Percentiles rank a stretch among this genome's conserved stretches.
phyloP scores from a whole-genome alignment of 2,888 invertebrate genomes.

The Limnephilus lunatus region DNA sequence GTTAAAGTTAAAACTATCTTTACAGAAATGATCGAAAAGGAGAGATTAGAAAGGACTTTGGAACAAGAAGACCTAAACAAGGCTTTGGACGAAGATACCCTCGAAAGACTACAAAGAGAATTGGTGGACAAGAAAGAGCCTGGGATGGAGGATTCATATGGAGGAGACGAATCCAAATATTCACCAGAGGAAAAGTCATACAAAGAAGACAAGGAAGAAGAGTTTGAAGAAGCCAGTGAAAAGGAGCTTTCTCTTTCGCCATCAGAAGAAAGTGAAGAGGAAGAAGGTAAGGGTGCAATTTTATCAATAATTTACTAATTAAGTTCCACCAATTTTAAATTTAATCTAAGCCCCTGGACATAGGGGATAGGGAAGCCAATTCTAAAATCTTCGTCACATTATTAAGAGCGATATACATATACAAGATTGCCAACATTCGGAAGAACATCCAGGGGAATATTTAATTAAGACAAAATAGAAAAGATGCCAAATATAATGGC shows the following conservation, averaged over 20 bases:
- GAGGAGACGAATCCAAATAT: conserved; percentile 85
- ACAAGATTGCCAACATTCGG: too few relatives aligned
- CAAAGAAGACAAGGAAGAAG: conserved; percentile 80
- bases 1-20: neutral
- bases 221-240: conserved; percentile 79
- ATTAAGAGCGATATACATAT: too few relatives aligned
- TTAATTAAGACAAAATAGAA: too few relatives aligned
- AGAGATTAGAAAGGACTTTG: conserved; percentile 55
- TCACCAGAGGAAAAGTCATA: conserved; percentile 86
- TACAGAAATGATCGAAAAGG: conserved; percentile 63
- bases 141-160: conserved; percentile 67
- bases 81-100: conserved; percentile 69
- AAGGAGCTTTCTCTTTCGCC: conserved; percentile 75
- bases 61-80: conserved; percentile 64
- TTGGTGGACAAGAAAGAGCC: conserved; percentile 57
- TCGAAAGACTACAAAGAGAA: conserved; percentile 66
- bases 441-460: too few relatives aligned
- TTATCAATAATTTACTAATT: neutral
- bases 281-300: conserved; percentile 72
- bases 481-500: too few relatives aligned
- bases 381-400: too few relatives aligned
- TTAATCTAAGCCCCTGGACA: too few relatives aligned
- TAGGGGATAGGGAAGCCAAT: too few relatives aligned
- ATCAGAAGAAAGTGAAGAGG: conserved; percentile 76
- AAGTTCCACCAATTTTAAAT: neutral